A percentile compares a stretch with the other conserved stretches of the same genome.
Conservation (phyloP, 2,113 vertebrate species). For the Corynorhinus townsendii region DNA sequence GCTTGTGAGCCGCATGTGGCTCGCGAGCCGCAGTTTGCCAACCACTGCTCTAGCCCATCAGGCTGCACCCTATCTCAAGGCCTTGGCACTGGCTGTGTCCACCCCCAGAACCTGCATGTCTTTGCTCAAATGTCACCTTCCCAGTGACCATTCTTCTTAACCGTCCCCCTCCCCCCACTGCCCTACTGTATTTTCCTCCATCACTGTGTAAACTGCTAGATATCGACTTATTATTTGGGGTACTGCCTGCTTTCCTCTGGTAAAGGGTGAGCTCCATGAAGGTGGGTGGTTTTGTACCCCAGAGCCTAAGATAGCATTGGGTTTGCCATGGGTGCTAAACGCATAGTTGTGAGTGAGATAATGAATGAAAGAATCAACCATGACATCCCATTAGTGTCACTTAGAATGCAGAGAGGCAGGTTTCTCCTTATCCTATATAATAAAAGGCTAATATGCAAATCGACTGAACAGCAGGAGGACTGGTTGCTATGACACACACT, state of each 20-base stretch:
- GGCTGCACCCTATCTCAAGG: neutral
- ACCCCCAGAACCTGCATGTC: neutral
- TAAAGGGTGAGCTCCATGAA: neutral
- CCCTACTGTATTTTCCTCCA: neutral
- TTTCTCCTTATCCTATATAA: neutral
- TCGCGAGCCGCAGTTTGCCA: too few relatives aligned
- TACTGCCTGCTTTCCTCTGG: neutral
- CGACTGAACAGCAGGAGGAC: too few relatives aligned
- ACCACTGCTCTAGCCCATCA: neutral
- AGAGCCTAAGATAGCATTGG: accelerated
- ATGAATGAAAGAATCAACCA: too few relatives aligned
- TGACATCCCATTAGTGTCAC: accelerated
- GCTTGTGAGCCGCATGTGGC: too few relatives aligned
- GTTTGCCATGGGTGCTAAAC: accelerated
- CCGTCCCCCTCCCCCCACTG: accelerated
- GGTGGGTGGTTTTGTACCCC: neutral
- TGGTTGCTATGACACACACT: too few relatives aligned
- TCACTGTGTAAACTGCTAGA: neutral
- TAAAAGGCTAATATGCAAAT: too few relatives aligned
- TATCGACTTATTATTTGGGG: neutral
- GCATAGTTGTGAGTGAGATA: neutral
- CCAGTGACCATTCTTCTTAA: neutral
- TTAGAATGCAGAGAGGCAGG: neutral
- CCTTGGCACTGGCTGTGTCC: neutral
- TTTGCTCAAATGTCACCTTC: neutral